These are phyloP conservation scores for Pangasianodon gigas DNA, from an alignment of 2,113 vertebrate genomes.

Conservation along the genomic window DNA sequence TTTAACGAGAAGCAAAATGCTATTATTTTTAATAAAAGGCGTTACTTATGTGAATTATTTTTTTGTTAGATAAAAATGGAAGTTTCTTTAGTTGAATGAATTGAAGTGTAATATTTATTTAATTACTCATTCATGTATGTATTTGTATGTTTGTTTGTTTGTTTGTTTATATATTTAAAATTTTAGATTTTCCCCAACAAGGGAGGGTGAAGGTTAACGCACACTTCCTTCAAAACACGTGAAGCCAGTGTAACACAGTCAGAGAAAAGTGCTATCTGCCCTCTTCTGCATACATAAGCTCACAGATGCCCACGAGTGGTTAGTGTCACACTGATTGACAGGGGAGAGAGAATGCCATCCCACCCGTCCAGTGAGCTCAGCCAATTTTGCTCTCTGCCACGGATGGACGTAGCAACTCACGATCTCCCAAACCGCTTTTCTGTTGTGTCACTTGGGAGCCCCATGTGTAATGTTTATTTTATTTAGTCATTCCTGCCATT, in stretches of 20 bases:
- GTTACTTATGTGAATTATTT: neutral
- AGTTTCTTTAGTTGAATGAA: neutral
- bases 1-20: neutral
- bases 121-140: too few relatives aligned
- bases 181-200: too few relatives aligned
- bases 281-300: neutral
- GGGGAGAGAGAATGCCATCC: neutral
- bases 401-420: neutral
- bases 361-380: neutral
- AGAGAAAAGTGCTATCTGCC: neutral
- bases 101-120: neutral
- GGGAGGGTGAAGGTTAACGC: too few relatives aligned
- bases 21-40: neutral
- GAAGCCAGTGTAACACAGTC: too few relatives aligned
- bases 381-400: neutral
- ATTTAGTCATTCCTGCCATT: neutral
- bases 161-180: neutral
- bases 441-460: neutral
- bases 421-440: neutral
- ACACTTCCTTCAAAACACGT: too few relatives aligned
- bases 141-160: neutral
- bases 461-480: neutral
- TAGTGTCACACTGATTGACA: neutral
- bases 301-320: neutral
- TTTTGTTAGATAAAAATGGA: neutral